A percentile compares a stretch with the other conserved stretches of the same genome.
These are phyloP conservation scores for Hypsopygia costalis DNA, from an alignment of 2,888 invertebrate species.

Conservation along the genomic window DNA sequence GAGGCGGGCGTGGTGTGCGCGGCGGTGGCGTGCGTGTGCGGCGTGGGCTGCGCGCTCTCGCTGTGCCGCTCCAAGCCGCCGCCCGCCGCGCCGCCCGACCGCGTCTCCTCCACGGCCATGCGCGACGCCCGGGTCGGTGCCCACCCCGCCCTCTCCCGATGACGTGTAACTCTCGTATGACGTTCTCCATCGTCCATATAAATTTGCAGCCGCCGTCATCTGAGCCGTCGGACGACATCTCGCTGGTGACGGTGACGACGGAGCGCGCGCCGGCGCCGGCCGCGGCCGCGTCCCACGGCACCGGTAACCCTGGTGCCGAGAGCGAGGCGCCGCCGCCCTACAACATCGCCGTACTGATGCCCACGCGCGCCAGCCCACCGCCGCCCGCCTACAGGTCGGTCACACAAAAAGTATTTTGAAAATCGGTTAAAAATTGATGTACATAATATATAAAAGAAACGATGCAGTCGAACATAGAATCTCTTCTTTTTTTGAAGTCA, in stretches of 20 bases:
- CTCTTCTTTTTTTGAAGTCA: too few species aligned
- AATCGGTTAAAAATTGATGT: too few species aligned
- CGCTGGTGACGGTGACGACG: slow-evolving; percentile 46
- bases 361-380: slow-evolving; percentile 70
- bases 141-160: slow-evolving; percentile 1
- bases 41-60: slow-evolving; percentile 83
- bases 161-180: too few species aligned
- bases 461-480: too few species aligned
- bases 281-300: slow-evolving; percentile 27
- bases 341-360: slow-evolving; percentile 90
- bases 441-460: too few species aligned
- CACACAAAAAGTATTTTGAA: too few species aligned
- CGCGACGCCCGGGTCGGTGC: slow-evolving; percentile 30
- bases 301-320: slow-evolving; percentile 20
- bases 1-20: slow-evolving; percentile 83
- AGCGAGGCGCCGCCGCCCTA: slow-evolving; percentile 86
- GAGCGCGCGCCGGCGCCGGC: slow-evolving; percentile 26
- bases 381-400: slow-evolving; percentile 87
- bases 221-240: slow-evolving; percentile 58
- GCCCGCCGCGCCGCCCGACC: slow-evolving; percentile 60
- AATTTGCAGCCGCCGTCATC: slow-evolving; percentile 31
- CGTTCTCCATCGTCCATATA: too few species aligned
- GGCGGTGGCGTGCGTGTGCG: slow-evolving; percentile 82
- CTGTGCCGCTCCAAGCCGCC: slow-evolving; percentile 70
- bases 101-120: slow-evolving; percentile 60